These are phyloP conservation scores for Pseudonaja textilis DNA, from an alignment of 2,113 vertebrate genomes.

Conservation along the genomic window DNA sequence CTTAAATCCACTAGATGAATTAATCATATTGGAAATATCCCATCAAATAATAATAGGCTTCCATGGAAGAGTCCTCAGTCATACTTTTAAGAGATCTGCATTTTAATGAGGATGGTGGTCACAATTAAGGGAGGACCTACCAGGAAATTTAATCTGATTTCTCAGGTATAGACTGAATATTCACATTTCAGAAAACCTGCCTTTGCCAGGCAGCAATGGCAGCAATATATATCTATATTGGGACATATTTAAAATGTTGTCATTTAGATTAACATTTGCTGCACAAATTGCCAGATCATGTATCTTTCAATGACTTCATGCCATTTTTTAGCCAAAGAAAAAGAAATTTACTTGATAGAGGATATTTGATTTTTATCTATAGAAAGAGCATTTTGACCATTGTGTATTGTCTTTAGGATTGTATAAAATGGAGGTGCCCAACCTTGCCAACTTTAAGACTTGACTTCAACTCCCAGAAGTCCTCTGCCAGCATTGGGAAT, in stretches of 20 bases:
- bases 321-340: neutral
- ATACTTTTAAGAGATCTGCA: constrained; percentile 1
- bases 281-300: constrained; percentile 22
- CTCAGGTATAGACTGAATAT: constrained; percentile 62
- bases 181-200: constrained; percentile 61
- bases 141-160: constrained; percentile 78
- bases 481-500: neutral
- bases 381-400: constrained; percentile 33
- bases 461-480: neutral
- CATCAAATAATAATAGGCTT: neutral
- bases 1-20: neutral
- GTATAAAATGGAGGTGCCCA: neutral
- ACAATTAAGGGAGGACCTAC: constrained; percentile 62
- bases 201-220: constrained; percentile 64
- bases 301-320: neutral
- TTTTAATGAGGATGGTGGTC: constrained; percentile 47
- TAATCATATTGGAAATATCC: neutral
- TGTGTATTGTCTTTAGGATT: constrained; percentile 10
- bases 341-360: neutral
- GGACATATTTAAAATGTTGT: constrained; percentile 76
- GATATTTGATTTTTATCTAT: neutral
- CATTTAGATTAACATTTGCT: constrained; percentile 71
- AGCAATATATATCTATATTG: constrained; percentile 70
- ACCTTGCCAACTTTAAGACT: neutral
- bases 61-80: neutral